Evolutionary conservation across 23 tunicate species (phyloP).

Genomic region (Trididemnum miniatum): DNA sequence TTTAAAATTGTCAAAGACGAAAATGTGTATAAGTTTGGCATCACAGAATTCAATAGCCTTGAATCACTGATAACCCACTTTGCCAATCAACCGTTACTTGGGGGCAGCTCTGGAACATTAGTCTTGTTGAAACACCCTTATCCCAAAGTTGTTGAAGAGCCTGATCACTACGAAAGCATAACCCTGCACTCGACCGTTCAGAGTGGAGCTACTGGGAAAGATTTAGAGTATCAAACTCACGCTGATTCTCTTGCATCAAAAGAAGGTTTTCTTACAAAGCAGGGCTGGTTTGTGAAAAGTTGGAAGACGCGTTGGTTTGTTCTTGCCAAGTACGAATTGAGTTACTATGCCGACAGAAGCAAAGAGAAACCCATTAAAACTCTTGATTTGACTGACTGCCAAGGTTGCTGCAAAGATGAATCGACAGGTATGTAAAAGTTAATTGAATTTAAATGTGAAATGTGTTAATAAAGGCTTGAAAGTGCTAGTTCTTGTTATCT

Average conservation of each 20-base stretch:
- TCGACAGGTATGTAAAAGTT: too few relatives aligned
- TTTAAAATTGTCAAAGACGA: conserved; percentile 72
- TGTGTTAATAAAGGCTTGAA: too few relatives aligned
- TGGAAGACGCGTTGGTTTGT: conserved; percentile 97
- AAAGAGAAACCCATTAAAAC: conserved; percentile 90
- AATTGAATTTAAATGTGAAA: too few relatives aligned
- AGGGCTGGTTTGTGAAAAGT: conserved; percentile 78
- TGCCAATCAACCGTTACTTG: conserved; percentile 91
- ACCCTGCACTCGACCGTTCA: conserved; percentile 82
- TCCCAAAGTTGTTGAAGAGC: conserved; percentile 88
- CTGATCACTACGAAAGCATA: conserved; percentile 91
- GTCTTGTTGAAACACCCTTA: conserved; percentile 82
- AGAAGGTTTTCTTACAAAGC: conserved; percentile 94
- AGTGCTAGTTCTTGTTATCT: too few relatives aligned
- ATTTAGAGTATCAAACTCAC: conserved; percentile 64
- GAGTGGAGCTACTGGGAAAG: conserved; percentile 84
- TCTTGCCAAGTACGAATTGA: conserved; percentile 69
- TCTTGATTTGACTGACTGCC: conserved; percentile 74
- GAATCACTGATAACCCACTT: conserved; percentile 80
- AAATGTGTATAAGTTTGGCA: conserved; percentile 73
- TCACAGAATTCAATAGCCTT: conserved; percentile 80
- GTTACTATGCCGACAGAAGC: conserved; percentile 80
- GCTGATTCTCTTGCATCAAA: conserved; percentile 91
- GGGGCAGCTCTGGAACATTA: conserved; percentile 83
- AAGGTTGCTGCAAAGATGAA: conserved; percentile 83